Conservation (phyloP, 2,888 invertebrate species). For the Metallyticus violacea region DNA sequence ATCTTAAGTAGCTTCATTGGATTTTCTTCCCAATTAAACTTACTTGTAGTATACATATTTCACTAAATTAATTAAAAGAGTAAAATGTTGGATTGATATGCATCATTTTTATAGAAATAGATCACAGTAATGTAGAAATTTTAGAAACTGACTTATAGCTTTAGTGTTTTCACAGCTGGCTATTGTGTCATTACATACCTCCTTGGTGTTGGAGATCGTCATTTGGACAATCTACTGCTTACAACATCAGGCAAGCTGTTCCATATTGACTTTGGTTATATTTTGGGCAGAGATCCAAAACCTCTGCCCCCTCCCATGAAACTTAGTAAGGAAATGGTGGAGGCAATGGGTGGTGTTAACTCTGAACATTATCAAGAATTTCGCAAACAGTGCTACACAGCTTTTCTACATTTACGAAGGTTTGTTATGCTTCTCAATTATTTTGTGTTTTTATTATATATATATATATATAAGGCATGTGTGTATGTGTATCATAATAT, state of each 20-base stretch:
- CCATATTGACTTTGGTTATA: constrained; percentile 98
- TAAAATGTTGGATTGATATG: not conserved
- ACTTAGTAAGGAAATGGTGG: constrained; percentile 98
- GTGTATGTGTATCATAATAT: too few relatives aligned
- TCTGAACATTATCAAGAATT: constrained; percentile 94
- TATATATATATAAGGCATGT: too few relatives aligned
- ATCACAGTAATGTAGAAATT: not conserved
- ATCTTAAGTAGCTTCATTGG: too few relatives aligned
- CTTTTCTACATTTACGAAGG: constrained; percentile 90
- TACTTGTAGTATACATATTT: too few relatives aligned
- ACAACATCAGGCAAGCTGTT: constrained; percentile 88
- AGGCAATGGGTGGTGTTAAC: constrained; percentile 90
- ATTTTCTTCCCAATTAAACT: too few relatives aligned
- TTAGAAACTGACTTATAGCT: not conserved
- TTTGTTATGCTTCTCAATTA: too few relatives aligned
- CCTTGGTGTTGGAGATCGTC: constrained; percentile 95
- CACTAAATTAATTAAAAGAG: too few relatives aligned
- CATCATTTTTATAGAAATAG: not conserved
- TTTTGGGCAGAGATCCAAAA: constrained; percentile 96
- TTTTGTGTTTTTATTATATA: too few relatives aligned
- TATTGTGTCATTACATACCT: constrained; percentile 98
- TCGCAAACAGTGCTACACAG: constrained; percentile 90
- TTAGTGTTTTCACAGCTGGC: constrained; percentile 60
- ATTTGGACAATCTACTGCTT: constrained; percentile 93
- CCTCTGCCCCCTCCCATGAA: constrained; percentile 99